A percentile compares a stretch with the other conserved stretches of the same genome.
These are phyloP conservation scores for Eupsittula cactorum DNA, from an alignment of 2,113 vertebrate species.

Conservation along the genomic window DNA sequence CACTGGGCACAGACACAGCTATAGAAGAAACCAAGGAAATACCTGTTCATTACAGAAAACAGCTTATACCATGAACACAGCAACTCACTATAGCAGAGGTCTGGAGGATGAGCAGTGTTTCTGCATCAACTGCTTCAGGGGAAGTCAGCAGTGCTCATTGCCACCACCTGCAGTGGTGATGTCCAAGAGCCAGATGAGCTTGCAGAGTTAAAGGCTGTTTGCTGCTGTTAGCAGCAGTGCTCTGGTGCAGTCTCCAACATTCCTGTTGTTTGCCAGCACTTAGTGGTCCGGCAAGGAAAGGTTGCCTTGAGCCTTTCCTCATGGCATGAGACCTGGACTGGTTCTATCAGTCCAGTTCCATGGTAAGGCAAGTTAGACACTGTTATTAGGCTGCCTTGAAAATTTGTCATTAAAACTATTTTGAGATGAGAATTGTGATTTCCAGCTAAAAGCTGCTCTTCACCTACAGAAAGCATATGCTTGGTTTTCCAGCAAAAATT, in stretches of 20 bases:
- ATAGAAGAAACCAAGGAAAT: background rate
- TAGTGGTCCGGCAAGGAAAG: rapidly evolving
- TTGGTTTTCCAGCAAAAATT: background rate
- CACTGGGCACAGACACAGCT: background rate
- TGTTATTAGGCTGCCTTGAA: background rate
- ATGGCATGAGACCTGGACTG: rapidly evolving
- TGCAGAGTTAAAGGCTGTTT: background rate
- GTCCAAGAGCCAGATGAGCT: background rate
- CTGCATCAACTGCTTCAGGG: background rate
- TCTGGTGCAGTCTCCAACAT: background rate
- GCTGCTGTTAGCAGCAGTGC: background rate
- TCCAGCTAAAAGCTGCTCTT: background rate
- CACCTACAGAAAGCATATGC: background rate
- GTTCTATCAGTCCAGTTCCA: background rate
- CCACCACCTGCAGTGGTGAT: background rate
- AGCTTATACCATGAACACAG: background rate
- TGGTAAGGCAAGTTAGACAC: background rate
- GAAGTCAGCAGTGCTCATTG: no score
- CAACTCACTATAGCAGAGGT: background rate
- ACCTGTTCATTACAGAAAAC: background rate
- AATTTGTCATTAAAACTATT: background rate
- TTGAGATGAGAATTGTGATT: background rate
- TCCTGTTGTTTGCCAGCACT: background rate
- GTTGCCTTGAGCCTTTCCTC: background rate
- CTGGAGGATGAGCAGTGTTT: background rate